Conservation (phyloP, 2,797 vertebrate species). For the Lagocephalus sceleratus region DNA sequence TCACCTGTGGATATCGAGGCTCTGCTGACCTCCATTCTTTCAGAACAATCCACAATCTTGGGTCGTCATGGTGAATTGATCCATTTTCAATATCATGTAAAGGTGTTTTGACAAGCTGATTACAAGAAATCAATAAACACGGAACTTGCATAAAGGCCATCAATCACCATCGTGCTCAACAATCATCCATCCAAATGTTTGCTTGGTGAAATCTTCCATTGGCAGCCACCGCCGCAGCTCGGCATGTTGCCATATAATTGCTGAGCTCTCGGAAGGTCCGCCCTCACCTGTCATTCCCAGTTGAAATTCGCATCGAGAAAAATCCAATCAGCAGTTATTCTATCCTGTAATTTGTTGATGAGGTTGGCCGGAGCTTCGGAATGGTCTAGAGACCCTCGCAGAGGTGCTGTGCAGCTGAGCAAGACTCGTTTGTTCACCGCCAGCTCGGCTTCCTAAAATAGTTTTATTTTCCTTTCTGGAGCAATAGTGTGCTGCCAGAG, state of each 20-base stretch:
- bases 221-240: background rate
- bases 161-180: slow-evolving; percentile 23
- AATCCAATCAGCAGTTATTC: slow-evolving; percentile 45
- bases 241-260: too few species aligned
- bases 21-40: background rate
- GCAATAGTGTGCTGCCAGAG: slow-evolving; percentile 20
- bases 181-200: slow-evolving; percentile 15
- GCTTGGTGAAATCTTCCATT: slow-evolving; percentile 5
- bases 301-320: slow-evolving; percentile 44
- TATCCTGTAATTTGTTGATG: slow-evolving; percentile 54
- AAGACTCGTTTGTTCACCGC: too few species aligned
- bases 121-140: slow-evolving; percentile 56
- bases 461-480: slow-evolving; percentile 51
- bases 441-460: too few species aligned
- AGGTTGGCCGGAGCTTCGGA: slow-evolving; percentile 17
- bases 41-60: too few species aligned
- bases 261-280: slow-evolving; percentile 56
- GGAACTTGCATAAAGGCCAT: slow-evolving; percentile 34
- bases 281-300: slow-evolving; percentile 62
- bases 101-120: slow-evolving; percentile 57
- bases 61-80: slow-evolving; percentile 30
- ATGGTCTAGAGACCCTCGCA: slow-evolving; percentile 21
- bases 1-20: slow-evolving; percentile 7
- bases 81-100: slow-evolving; percentile 38
- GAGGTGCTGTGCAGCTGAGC: too few species aligned